A percentile compares a stretch with the other conserved stretches of the same genome.
Evolutionary conservation across 1,140 invertebrate genomes (phyloP).

Genomic region (Pogonomyrmex barbatus): DNA sequence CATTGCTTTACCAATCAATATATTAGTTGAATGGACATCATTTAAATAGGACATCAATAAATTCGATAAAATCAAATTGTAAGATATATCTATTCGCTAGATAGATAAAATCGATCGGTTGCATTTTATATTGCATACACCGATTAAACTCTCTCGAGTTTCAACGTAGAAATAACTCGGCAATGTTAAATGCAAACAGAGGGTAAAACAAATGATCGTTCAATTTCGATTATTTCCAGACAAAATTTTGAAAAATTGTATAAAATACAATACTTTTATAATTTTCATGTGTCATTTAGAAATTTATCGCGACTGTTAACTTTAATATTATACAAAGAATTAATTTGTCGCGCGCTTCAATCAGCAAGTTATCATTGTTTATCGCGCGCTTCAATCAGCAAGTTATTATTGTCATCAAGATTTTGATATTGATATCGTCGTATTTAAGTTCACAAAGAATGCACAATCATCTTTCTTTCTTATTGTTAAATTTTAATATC

Average conservation of each 20-base stretch:
- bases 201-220: neutral
- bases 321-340: neutral
- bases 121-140: neutral
- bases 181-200: neutral
- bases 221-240: neutral
- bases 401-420: neutral
- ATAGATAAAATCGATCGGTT: neutral
- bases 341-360: neutral
- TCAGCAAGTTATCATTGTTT: neutral
- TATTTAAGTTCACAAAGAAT: neutral
- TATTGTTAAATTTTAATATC: no score
- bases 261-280: neutral
- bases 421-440: neutral
- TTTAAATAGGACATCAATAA: constrained; percentile 2
- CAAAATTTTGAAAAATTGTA: neutral
- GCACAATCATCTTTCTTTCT: neutral
- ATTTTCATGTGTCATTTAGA: neutral
- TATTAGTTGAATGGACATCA: neutral
- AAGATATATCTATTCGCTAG: neutral
- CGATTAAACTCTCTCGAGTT: constrained; percentile 35
- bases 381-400: neutral
- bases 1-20: neutral
- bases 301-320: neutral
- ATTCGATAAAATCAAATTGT: constrained; percentile 7
- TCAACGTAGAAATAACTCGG: neutral